These are phyloP conservation scores for Buathra laborator DNA, from an alignment of 2,888 invertebrate genomes.

Conservation along the genomic window DNA sequence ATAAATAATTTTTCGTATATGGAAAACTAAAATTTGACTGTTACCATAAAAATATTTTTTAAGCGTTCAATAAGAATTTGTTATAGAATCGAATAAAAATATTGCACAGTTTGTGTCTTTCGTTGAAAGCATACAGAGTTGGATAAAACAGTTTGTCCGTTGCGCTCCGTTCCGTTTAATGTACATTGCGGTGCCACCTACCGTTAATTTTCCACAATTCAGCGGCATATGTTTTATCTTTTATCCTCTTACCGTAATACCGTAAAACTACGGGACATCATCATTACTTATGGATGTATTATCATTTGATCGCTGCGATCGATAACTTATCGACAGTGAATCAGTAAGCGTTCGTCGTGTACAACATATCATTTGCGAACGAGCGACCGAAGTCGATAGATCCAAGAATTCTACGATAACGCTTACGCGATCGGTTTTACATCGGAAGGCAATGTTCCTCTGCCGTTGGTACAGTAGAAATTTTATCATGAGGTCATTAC, in stretches of 20 bases:
- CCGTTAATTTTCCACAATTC: background rate
- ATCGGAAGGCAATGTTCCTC: background rate
- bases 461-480: background rate
- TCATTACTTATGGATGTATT: background rate
- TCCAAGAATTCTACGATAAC: too few relatives aligned
- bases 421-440: too few relatives aligned
- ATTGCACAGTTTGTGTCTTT: background rate
- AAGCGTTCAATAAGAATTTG: background rate
- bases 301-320: background rate
- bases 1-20: too few relatives aligned
- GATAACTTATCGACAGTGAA: background rate
- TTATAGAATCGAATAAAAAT: background rate
- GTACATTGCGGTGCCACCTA: constrained; percentile 12
- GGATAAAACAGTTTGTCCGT: constrained; percentile 36
- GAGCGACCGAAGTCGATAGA: background rate
- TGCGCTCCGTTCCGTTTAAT: background rate
- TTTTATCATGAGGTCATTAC: background rate
- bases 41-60: background rate
- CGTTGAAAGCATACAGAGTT: background rate
- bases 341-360: background rate
- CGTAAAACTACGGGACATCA: background rate
- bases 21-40: background rate
- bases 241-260: background rate
- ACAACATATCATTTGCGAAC: background rate
- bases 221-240: background rate